A percentile compares a stretch with the other conserved stretches of the same genome.
Evolutionary conservation across 2,888 invertebrate species (phyloP).

Genomic region (Thumatha senex): DNA sequence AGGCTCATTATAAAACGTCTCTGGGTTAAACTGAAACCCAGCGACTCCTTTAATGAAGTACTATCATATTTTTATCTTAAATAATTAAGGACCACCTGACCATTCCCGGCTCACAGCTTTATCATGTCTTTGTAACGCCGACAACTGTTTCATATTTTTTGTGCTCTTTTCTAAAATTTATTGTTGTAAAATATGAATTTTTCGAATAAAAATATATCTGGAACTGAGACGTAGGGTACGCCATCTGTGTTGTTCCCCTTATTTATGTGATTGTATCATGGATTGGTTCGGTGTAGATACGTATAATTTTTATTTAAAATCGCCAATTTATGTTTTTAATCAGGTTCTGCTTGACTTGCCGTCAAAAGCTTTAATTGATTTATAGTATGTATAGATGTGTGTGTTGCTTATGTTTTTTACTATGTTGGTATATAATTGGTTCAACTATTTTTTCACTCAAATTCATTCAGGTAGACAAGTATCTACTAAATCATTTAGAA

Average conservation of each 20-base stretch:
- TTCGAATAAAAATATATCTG: slow-evolving; percentile 55
- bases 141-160: slow-evolving; percentile 49
- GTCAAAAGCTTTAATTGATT: slow-evolving; percentile 40
- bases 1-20: slow-evolving; percentile 49
- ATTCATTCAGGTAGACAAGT: too few species aligned
- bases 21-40: slow-evolving; percentile 10
- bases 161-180: slow-evolving; percentile 65
- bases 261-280: slow-evolving; percentile 76
- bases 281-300: slow-evolving; percentile 56
- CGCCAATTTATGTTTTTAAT: slow-evolving; percentile 73
- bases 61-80: slow-evolving; percentile 73
- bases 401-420: slow-evolving; percentile 23
- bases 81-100: slow-evolving; percentile 76
- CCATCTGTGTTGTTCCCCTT: slow-evolving; percentile 74
- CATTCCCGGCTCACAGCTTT: slow-evolving; percentile 63
- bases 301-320: slow-evolving; percentile 72
- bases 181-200: slow-evolving; percentile 72
- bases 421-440: not conserved
- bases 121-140: slow-evolving; percentile 69
- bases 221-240: slow-evolving; percentile 53
- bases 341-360: slow-evolving; percentile 45
- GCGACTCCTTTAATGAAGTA: slow-evolving; percentile 60
- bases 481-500: too few species aligned
- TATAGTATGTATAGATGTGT: slow-evolving; percentile 22
- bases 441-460: too few species aligned